These are phyloP conservation scores for Branchellion lobata DNA, from an alignment of 2,888 invertebrate species.

Conservation along the genomic window DNA sequence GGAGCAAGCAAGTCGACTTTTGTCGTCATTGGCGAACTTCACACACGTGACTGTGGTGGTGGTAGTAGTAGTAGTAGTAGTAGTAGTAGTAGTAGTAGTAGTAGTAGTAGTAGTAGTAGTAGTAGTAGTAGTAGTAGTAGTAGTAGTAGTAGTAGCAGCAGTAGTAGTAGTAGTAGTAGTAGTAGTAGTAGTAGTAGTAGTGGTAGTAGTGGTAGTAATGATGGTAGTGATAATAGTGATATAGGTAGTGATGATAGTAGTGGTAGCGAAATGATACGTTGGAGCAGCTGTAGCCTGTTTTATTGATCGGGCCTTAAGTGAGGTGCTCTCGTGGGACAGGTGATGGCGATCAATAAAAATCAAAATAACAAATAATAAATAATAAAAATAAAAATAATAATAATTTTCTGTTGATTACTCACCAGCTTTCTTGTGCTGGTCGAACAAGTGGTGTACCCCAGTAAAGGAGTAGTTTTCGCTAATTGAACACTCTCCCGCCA, in stretches of 20 bases:
- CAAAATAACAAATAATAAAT: too few relatives aligned
- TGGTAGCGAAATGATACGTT: too few relatives aligned
- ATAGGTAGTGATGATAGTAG: too few relatives aligned
- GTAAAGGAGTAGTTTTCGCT: slow-evolving; percentile 83
- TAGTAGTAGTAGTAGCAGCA: slow-evolving; percentile 53
- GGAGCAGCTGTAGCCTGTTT: too few relatives aligned
- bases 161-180: slow-evolving; percentile 44
- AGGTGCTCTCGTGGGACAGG: too few relatives aligned
- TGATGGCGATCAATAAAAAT: too few relatives aligned
- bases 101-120: slow-evolving; percentile 54
- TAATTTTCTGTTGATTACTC: too few relatives aligned
- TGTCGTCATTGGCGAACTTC: slow-evolving; percentile 78
- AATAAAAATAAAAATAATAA: too few relatives aligned
- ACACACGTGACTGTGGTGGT: slow-evolving; percentile 70
- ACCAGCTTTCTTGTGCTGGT: slow-evolving; percentile 67
- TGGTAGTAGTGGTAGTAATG: too few relatives aligned
- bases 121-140: not conserved
- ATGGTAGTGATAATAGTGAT: too few relatives aligned
- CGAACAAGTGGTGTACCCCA: slow-evolving; percentile 84
- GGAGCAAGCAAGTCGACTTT: slow-evolving; percentile 75
- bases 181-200: not conserved
- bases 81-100: not conserved
- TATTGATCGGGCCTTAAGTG: too few relatives aligned
- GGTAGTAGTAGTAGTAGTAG: not conserved
- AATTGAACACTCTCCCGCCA: slow-evolving; percentile 69